Base-by-base conservation (phyloP, 2,797 vertebrate genomes). In the Rhodeus uyekii region DNA sequence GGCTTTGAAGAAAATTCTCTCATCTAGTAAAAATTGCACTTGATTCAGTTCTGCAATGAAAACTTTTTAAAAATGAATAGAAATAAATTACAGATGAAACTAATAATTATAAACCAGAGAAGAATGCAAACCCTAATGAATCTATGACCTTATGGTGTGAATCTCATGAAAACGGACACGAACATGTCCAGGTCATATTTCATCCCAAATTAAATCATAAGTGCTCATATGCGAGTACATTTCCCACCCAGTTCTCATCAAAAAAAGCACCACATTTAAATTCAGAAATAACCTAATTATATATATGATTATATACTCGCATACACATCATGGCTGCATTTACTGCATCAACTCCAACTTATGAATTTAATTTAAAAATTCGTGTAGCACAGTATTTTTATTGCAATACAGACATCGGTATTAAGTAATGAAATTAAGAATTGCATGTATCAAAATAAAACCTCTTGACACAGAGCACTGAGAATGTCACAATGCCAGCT, bases 1-100 rank as follows among this genome's bases (percentile, higher is more conserved):
- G 27, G 22, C 42, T 61, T 46, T 46, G 1, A 5, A 46, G 27
- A 80, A 46, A 18, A 1, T 2, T 58, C 39, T 19, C 53, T 34
- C 48, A 13, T 79, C 24, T 32, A 7, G 22, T 75, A 74, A 82
- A n/a, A 87, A 86, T 85, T 86, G 83, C 84, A 88, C 86, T 85
- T 87, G 38, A 81, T 86, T 85, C 3, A 81, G 72, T 60, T n/a
- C 58, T 48, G 44, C 27, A 55, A 60, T 58, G 8, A 76, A 76
- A 63, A 55, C 63, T 27, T 75, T 5, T 46, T 60, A 80, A 78
- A 61, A 61, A 76, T 12, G 1, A 12, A 32, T 61, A 29, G 1
- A 60, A 32, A 42, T 44, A 44, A 76, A 61, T 76, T 27, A 18
- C 14, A 74, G 50, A 38, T 6, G 22, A 22, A 27, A 9, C 22